Evolutionary conservation across 2,113 vertebrate genomes (phyloP).

Genomic region (Chiloscyllium plagiosum): DNA sequence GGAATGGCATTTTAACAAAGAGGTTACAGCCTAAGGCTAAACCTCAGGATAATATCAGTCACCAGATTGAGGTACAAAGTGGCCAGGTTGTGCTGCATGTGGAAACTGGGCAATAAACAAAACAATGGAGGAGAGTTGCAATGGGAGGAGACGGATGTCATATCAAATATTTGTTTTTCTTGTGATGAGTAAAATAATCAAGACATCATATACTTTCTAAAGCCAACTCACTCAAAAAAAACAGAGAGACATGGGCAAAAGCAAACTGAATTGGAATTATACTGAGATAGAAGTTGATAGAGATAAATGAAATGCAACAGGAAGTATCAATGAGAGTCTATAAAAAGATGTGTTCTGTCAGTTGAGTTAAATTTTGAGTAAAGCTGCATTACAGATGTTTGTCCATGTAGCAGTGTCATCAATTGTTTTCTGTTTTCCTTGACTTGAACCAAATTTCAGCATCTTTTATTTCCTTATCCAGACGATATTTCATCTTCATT

Average conservation of each 20-base stretch:
- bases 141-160: background rate
- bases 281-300: background rate
- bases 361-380: conserved; percentile 6
- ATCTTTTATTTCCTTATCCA: background rate
- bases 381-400: background rate
- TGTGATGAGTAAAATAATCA: background rate
- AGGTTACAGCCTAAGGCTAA: background rate
- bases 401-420: background rate
- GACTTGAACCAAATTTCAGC: background rate
- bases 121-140: background rate
- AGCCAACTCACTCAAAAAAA: background rate
- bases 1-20: background rate
- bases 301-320: background rate
- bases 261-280: background rate
- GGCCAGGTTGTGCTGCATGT: background rate
- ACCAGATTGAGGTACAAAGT: background rate
- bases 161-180: background rate
- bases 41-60: background rate
- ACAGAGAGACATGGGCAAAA: background rate
- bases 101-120: background rate
- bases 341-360: conserved; percentile 1
- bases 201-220: background rate
- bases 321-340: background rate
- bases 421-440: background rate
- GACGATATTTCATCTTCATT: conserved; percentile 34